These are phyloP conservation scores for Xiphydria camelus DNA, from an alignment of 2,888 invertebrate genomes.

Conservation along the genomic window DNA sequence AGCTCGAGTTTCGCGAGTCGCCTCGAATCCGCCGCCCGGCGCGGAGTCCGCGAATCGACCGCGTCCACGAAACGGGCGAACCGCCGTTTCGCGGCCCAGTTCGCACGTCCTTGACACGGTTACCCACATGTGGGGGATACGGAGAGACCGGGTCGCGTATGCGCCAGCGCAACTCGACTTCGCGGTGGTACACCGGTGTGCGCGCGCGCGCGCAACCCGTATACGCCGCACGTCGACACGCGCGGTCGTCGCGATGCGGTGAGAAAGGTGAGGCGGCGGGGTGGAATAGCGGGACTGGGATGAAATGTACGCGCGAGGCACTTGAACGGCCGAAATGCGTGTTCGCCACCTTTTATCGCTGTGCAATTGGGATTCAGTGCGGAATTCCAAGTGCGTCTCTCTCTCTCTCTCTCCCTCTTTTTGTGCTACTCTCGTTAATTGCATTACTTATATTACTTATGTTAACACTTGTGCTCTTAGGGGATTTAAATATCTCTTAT, in stretches of 20 bases:
- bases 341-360: slow-evolving; percentile 11
- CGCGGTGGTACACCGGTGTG: too few relatives aligned
- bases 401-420: too few relatives aligned
- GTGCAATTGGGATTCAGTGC: slow-evolving; percentile 25
- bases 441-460: too few relatives aligned
- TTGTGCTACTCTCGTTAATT: too few relatives aligned
- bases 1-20: slow-evolving; percentile 15
- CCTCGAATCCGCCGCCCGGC: slow-evolving; percentile 3
- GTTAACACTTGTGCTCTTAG: too few relatives aligned
- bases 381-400: slow-evolving; percentile 26
- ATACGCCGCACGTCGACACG: slow-evolving; percentile 14
- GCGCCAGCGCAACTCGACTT: slow-evolving; percentile 15
- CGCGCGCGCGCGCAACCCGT: too few relatives aligned
- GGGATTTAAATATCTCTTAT: too few relatives aligned
- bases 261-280: too few relatives aligned
- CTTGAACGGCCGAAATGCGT: slow-evolving; percentile 10
- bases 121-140: slow-evolving; percentile 55
- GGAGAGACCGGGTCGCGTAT: slow-evolving; percentile 17
- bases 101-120: slow-evolving; percentile 59
- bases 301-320: slow-evolving; percentile 11
- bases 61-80: slow-evolving; percentile 42
- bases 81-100: slow-evolving; percentile 52
- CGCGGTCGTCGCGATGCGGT: too few relatives aligned
- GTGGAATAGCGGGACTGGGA: too few relatives aligned
- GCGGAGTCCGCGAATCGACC: slow-evolving; percentile 8